Base-by-base conservation (phyloP, 2,888 invertebrate species). In the Notodonta dromedarius region DNA sequence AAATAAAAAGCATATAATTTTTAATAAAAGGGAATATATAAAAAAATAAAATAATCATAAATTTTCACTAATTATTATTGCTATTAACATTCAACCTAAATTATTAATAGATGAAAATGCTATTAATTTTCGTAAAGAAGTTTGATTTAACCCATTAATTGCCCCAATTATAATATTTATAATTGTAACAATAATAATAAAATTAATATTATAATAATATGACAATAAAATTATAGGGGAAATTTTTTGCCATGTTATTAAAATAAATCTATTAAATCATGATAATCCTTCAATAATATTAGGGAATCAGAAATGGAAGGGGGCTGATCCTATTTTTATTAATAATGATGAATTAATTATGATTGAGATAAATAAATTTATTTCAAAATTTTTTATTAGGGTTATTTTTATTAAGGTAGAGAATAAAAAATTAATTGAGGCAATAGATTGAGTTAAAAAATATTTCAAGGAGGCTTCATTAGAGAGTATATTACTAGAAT, bases 211-310 rank as follows among this genome's bases (percentile, higher is more conserved):
- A 78, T 85, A 81, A 80, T 88, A 87, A 83, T 94, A 94, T 57
- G 91, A 93, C 54, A 94, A 74, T 78, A 95, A 71, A 83, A 94
- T 90, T 89, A 95, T 85, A 3, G 95, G 95, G 48, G 94, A 91
- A 89, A 95, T 93, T 94, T 95, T 95, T 95, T 95, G 95, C 91
- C 95, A 95, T 0, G 94, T 94, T 88, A 95, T 88, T 89, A 95
- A 82, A 78, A 95, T 86, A 77, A 95, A 84, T 65, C 87, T 82
- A 86, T 94, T 95, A 69, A 90, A 82, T 94, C 95, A 95, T 40
- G 83, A 86, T 89, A 95, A 73, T 3, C 94, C 94, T 89, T 94
- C 94, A 74, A 94, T 90, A 80, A 95, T 89, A 87, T 93, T 94
- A 0, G 94, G 94, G 32, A 94, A 95, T 93, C 95, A 95, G 77